Evolutionary conservation across 2,888 invertebrate species (phyloP).

Genomic region (Malachius bipustulatus): DNA sequence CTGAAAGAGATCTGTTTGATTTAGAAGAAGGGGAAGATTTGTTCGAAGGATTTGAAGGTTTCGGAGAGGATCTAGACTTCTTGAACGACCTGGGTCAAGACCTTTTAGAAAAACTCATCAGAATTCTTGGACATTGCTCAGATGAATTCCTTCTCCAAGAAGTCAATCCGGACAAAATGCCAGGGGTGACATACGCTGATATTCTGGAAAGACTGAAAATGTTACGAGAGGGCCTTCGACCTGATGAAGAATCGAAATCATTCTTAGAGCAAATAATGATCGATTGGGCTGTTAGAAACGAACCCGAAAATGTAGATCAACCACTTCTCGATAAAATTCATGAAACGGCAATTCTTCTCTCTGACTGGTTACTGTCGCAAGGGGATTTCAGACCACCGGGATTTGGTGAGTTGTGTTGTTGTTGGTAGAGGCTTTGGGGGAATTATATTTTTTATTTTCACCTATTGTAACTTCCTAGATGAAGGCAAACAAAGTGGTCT

Average conservation of each 20-base stretch:
- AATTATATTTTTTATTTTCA: no score
- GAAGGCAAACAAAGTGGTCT: no score
- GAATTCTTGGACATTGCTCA: constrained; percentile 22
- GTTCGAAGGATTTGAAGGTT: constrained; percentile 14
- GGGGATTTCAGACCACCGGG: neutral
- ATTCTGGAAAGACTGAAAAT: constrained; percentile 23
- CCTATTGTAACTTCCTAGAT: no score
- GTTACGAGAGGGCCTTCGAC: constrained; percentile 14
- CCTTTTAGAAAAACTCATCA: constrained; percentile 22
- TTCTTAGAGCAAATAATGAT: constrained; percentile 24
- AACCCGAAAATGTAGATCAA: constrained; percentile 25
- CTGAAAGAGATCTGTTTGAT: constrained; percentile 9
- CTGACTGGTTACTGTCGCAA: constrained; percentile 1
- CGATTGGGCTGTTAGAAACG: constrained; percentile 25
- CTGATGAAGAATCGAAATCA: constrained; percentile 11
- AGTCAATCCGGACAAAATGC: constrained; percentile 19
- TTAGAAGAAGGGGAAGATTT: constrained; percentile 14
- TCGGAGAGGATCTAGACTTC: neutral
- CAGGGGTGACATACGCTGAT: constrained; percentile 21
- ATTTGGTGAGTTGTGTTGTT: no score
- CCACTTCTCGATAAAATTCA: constrained; percentile 15
- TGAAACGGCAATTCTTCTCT: constrained; percentile 13
- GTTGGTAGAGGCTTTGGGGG: no score
- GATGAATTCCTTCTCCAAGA: constrained; percentile 20
- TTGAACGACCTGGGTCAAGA: constrained; percentile 6